Conservation (phyloP, 53 echinoderm and acorn worm genomes). For the Mesocentrotus franciscanus region DNA sequence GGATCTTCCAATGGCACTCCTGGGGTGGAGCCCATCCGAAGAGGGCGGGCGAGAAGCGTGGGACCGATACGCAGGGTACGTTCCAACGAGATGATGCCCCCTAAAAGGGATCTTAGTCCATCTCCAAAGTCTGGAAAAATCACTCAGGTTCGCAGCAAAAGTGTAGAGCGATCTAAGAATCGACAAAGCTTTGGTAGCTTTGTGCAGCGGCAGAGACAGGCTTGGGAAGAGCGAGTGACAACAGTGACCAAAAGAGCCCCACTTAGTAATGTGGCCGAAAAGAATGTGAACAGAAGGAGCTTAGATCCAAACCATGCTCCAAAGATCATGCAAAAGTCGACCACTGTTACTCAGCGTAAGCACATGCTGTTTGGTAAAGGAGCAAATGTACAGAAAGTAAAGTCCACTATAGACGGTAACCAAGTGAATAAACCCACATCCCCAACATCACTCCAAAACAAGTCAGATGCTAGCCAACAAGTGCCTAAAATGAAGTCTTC, state of each 20-base stretch:
- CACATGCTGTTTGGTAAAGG: slow-evolving; percentile 67
- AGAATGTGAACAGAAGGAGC: slow-evolving; percentile 31
- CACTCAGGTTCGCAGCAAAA: slow-evolving; percentile 55
- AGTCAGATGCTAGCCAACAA: slow-evolving; percentile 65
- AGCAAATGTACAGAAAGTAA: slow-evolving; percentile 62
- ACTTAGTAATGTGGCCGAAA: slow-evolving; percentile 47
- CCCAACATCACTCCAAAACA: slow-evolving; percentile 37
- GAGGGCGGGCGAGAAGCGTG: slow-evolving; percentile 62
- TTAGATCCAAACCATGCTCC: slow-evolving; percentile 66
- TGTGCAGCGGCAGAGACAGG: slow-evolving; percentile 64
- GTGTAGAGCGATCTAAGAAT: slow-evolving; percentile 59
- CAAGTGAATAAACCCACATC: slow-evolving; percentile 63
- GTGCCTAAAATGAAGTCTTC: slow-evolving; percentile 70
- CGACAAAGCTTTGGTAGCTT: slow-evolving; percentile 68
- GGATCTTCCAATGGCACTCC: slow-evolving; percentile 63
- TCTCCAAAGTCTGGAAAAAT: slow-evolving; percentile 58
- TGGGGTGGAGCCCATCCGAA: slow-evolving; percentile 44
- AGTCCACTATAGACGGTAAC: slow-evolving; percentile 53
- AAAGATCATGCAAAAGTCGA: slow-evolving; percentile 64
- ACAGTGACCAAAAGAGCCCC: slow-evolving; percentile 52
- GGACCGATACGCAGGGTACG: slow-evolving; percentile 70
- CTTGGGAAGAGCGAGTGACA: slow-evolving; percentile 65
- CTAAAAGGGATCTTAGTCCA: slow-evolving; percentile 52
- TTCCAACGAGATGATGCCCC: slow-evolving; percentile 65
- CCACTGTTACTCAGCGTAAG: slow-evolving; percentile 52